Conservation (phyloP, 2,797 vertebrate genomes). For the Cuniculus paca region DNA sequence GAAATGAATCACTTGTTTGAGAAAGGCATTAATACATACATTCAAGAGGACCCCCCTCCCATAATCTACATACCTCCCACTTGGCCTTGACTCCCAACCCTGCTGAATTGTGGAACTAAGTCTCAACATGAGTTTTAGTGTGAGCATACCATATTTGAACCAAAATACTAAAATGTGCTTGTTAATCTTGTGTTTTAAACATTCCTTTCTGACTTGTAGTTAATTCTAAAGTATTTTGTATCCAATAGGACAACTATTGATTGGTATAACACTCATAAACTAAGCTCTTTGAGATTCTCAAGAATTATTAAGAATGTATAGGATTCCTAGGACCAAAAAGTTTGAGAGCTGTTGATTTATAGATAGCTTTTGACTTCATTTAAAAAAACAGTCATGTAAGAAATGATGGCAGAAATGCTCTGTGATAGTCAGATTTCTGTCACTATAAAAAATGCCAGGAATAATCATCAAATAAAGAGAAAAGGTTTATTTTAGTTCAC, state of each 20-base stretch:
- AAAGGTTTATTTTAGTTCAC: not conserved
- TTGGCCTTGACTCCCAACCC: not conserved
- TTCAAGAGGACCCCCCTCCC: not conserved
- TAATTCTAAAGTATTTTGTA: not conserved
- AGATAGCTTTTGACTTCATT: not conserved
- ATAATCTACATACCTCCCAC: not conserved
- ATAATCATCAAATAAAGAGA: not conserved
- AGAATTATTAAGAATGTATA: not conserved
- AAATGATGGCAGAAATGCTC: not conserved
- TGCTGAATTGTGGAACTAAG: not conserved
- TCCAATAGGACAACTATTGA: not conserved
- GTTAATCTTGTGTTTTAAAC: not conserved
- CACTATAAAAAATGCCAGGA: not conserved
- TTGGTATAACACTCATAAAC: not conserved
- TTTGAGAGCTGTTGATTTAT: not conserved
- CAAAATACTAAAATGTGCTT: not conserved
- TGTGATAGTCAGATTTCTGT: not conserved
- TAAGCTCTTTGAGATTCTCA: not conserved
- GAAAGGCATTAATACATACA: not conserved
- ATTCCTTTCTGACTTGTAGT: slow-evolving; percentile 39
- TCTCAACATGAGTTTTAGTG: not conserved
- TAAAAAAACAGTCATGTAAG: not conserved
- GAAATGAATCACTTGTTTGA: not conserved
- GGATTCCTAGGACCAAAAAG: not conserved
- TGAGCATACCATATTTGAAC: not conserved